Evolutionary conservation across 2,888 invertebrate genomes (phyloP).

Genomic region (Agrenia bidenticulata): DNA sequence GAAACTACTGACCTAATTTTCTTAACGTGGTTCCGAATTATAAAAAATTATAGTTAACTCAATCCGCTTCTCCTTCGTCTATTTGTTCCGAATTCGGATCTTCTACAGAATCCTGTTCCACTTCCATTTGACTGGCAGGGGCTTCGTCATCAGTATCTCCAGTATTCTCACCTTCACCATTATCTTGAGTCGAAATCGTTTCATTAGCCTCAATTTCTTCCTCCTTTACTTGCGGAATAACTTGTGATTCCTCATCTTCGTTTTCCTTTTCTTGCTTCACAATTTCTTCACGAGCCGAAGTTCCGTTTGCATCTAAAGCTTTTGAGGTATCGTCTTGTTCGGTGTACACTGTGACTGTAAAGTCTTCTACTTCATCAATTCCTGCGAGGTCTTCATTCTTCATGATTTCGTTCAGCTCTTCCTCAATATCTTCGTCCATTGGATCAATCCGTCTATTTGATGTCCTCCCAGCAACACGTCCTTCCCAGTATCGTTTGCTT

Average conservation of each 20-base stretch:
- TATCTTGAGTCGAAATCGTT: conserved; percentile 20
- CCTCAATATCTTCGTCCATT: conserved; percentile 62
- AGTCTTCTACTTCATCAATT: conserved; percentile 41
- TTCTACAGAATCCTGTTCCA: conserved; percentile 13
- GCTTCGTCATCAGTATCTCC: conserved; percentile 10
- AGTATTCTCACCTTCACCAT: conserved; percentile 24
- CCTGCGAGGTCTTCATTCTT: conserved; percentile 54
- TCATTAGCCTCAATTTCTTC: conserved; percentile 31
- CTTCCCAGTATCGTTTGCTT: conserved; percentile 50
- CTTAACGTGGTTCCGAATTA: too few species aligned
- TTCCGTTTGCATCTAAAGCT: conserved; percentile 7
- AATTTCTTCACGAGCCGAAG: conserved; percentile 4
- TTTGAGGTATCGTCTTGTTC: neutral
- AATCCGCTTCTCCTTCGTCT: conserved; percentile 19
- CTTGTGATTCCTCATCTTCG: conserved; percentile 20
- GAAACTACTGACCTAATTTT: too few species aligned
- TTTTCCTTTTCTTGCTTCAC: conserved; percentile 25
- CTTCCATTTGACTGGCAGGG: neutral
- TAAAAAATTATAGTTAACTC: neutral
- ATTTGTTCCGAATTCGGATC: conserved; percentile 23
- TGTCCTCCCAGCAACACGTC: conserved; percentile 43
- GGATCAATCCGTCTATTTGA: conserved; percentile 38
- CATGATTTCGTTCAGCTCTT: conserved; percentile 66
- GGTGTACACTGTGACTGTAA: conserved; percentile 44
- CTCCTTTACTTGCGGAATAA: conserved; percentile 22